Base-by-base conservation (phyloP, 2,797 vertebrate genomes). In the Brachyrhaphis roseni region DNA sequence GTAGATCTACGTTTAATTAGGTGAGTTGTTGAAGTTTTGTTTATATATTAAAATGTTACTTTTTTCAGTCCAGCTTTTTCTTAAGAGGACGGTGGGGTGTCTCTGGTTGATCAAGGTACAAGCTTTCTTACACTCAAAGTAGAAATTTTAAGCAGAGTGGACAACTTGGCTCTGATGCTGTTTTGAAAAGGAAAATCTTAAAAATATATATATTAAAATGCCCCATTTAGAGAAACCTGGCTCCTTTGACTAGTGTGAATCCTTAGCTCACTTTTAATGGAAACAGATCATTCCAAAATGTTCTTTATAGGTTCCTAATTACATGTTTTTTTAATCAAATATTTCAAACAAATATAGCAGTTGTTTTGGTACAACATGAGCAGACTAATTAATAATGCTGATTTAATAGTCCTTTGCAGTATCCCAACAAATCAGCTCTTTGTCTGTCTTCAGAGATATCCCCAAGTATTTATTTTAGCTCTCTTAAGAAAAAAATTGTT, bases 401-500 rank as follows among this genome's bases (percentile, higher is more conserved):
- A 23, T 66, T 66, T 39, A 39, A 15, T 62, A 62, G 15, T 57
- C 12, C 1, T 66, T 66, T 66, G 31, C 34, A 20, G 31, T 18
- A 36, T 55, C 26, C 26, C 53, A 55, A 18, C 53, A 55, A 55
- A 55, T 53, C 2, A 26, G 49, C 49, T 23, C 20, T 26, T 53
- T 26, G 49, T 53, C 23, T 49, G 47, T 49, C 4, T 51, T 51
- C 46, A 51, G 49, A 15, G n/a, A 34, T 62, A 20, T 55, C 16
- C 34, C 3, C 31, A 66, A 8, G 18, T 66, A 66, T 34, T 62
- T 62, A 64, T 16, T 28, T 70, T 79, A 45, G 26, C 80, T n/a
- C 74, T 81, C 80, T 72, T 70, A 76, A 36, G 82, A 77, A 31
- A 72, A 79, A 84, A 78, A n/a, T 70, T 80, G 81, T 77, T 79